Evolutionary conservation across 2,113 vertebrate genomes (phyloP), one percentile per base, ranked within the genome.

Genomic region (Bostrychus sinensis): DNA sequence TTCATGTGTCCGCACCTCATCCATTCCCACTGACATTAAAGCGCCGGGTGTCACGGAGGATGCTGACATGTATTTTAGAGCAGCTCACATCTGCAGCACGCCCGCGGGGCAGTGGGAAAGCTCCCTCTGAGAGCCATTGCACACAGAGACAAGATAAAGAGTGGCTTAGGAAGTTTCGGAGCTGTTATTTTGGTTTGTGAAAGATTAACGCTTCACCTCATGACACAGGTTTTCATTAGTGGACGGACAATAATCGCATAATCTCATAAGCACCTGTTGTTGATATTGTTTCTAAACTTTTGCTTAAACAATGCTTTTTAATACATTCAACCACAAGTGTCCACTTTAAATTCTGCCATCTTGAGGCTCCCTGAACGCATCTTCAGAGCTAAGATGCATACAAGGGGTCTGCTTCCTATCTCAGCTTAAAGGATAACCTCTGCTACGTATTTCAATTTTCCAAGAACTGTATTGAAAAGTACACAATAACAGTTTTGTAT

Each of bases 21-120:
- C 26, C 23, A 51, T 38, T 53, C 56, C 28, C 11, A 26, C 42
- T 38, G 28, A 53, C 55, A 43, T 56, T 14, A 54, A 38, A 67
- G n/a, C 14, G 20, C 34, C 48, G 7, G 20, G 2, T 19, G 51
- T 56, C 58, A 32, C 30, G 30, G 39, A 28, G 28, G 8, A 26
- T 38, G 8, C 62, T 38, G 9, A 39, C 13, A 2, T 10, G 16
- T 53, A 16, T 39, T 39, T 39, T 37, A 22, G 45, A 32, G 8
- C 26, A 19, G 25, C 17, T 16, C 25, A 30, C 39, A 32, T 11
- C 38, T 34, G 54, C 34, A 57, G 53, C 19, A 25, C 9, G 12
- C 19, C 10, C 30, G 30, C 30, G 22, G 37, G 25, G n/a, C 2
- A 16, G 26, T 2, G 9, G 4, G 0, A 1, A 9, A 10, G 7